Evolutionary conservation across 2,797 vertebrate species (phyloP).

Genomic region (Sparus aurata): DNA sequence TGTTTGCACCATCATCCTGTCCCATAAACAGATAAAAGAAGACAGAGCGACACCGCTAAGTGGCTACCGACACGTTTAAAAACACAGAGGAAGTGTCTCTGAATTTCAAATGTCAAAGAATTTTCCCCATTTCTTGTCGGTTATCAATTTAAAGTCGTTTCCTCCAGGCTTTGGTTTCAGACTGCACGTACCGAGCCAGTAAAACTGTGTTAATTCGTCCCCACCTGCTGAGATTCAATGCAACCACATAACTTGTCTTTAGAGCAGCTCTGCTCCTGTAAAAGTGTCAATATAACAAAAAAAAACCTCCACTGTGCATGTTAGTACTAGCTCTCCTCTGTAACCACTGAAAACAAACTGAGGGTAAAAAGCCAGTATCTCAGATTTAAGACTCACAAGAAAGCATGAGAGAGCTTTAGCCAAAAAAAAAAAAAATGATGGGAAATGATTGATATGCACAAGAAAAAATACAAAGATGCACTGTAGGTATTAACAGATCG

Average conservation of each 20-base stretch:
- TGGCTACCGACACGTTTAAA: not conserved
- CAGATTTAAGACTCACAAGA: constrained; percentile 60
- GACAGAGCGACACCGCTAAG: not conserved
- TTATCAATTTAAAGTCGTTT: not conserved
- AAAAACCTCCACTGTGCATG: not conserved
- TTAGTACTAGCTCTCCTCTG: constrained; percentile 11
- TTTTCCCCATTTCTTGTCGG: not conserved
- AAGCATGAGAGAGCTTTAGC: not conserved
- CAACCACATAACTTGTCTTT: constrained; percentile 8
- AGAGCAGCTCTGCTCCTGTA: constrained; percentile 18
- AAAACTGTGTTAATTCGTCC: not conserved
- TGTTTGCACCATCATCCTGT: not conserved
- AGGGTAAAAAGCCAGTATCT: not conserved
- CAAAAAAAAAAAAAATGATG: constrained; percentile 16
- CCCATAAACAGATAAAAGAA: not conserved
- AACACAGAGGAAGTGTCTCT: not conserved
- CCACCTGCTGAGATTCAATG: not conserved
- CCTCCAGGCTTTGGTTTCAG: not conserved
- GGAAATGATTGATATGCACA: not conserved
- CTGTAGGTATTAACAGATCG: constrained; percentile 21
- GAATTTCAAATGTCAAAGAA: not conserved
- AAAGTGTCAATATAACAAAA: not conserved
- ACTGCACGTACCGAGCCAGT: not conserved
- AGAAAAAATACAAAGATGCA: constrained; percentile 27
- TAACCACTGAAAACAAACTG: constrained; percentile 22